These are phyloP conservation scores for Tipula helvola DNA, from an alignment of 2,888 invertebrate species.

Conservation along the genomic window DNA sequence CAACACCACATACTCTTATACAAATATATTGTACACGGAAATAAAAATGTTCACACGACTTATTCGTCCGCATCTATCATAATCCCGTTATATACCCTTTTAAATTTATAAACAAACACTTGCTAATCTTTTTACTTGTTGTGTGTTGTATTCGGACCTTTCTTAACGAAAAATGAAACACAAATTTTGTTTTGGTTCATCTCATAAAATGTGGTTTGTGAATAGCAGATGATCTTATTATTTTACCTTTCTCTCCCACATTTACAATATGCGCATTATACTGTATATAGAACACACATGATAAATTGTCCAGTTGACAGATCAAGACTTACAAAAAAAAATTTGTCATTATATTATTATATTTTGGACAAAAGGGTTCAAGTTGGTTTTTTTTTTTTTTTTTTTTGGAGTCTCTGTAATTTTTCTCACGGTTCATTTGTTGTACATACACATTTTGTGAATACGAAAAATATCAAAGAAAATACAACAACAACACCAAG, in stretches of 20 bases:
- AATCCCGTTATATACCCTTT: neutral
- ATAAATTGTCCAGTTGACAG: constrained; percentile 9
- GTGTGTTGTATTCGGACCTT: neutral
- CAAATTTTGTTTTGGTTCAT: neutral
- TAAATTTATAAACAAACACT: constrained; percentile 7
- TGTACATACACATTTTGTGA: neutral
- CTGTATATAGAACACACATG: neutral
- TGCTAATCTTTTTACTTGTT: constrained; percentile 5
- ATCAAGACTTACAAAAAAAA: neutral
- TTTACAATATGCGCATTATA: neutral
- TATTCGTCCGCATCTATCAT: neutral
- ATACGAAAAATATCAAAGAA: neutral
- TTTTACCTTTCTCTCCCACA: neutral
- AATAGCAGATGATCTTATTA: neutral
- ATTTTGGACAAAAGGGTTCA: neutral
- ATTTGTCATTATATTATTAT: neutral
- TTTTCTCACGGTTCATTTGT: neutral
- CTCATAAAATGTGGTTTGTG: neutral
- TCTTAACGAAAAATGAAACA: neutral
- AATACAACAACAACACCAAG: neutral
- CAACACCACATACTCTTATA: too few relatives aligned
- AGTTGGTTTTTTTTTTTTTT: neutral
- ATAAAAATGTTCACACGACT: neutral
- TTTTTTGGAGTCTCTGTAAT: neutral
- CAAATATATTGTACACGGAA: neutral